Conservation (phyloP, 2,888 invertebrate species). For the Plagodis dolabraria region DNA sequence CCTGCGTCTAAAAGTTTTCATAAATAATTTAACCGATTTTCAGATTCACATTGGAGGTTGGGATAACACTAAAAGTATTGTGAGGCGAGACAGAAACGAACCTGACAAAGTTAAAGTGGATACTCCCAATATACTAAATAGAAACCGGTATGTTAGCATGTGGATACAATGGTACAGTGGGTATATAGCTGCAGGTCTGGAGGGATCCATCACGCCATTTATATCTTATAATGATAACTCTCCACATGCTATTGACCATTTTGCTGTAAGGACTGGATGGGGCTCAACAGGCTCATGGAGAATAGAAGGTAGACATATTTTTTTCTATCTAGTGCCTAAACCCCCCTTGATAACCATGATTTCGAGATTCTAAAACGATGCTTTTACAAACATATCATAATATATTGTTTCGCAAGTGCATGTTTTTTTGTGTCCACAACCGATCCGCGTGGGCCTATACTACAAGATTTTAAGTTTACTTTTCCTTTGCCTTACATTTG, state of each 20-base stretch:
- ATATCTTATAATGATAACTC: constrained; percentile 86
- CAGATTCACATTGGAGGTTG: constrained; percentile 91
- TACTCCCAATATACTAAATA: constrained; percentile 86
- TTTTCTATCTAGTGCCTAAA: too few relatives aligned
- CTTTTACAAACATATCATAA: too few relatives aligned
- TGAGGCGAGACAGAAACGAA: constrained; percentile 87
- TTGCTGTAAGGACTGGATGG: constrained; percentile 91
- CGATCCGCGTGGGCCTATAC: neutral
- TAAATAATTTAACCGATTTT: constrained; percentile 1
- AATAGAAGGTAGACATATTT: constrained; percentile 81
- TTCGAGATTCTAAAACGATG: too few relatives aligned
- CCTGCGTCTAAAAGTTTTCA: too few relatives aligned
- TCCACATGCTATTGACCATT: constrained; percentile 79
- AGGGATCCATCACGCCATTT: constrained; percentile 86
- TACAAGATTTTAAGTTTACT: too few relatives aligned
- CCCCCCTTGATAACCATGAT: too few relatives aligned
- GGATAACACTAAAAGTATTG: constrained; percentile 89
- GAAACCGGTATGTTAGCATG: constrained; percentile 88
- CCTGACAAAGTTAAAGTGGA: constrained; percentile 86
- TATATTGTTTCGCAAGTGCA: too few relatives aligned
- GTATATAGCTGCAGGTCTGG: constrained; percentile 84
- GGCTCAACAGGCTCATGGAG: constrained; percentile 89
- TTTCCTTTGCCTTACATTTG: too few relatives aligned
- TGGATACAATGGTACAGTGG: constrained; percentile 89
- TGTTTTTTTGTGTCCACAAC: too few relatives aligned